phyloP scores from a whole-genome alignment of 2,113 vertebrate genomes.

The Lanius collurio region DNA sequence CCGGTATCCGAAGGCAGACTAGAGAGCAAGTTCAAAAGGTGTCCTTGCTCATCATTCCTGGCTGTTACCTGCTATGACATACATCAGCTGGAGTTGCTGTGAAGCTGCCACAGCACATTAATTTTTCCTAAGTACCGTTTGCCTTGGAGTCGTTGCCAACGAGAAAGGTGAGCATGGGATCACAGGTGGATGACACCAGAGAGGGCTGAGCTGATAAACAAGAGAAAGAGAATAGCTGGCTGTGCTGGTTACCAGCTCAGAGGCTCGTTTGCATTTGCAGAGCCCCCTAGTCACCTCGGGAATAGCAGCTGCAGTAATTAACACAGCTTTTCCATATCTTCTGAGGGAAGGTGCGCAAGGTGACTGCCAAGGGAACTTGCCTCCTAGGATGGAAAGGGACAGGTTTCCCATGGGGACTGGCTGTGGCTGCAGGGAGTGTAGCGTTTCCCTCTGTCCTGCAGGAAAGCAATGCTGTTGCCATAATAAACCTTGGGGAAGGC shows the following conservation, averaged over 20 bases:
- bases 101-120: neutral
- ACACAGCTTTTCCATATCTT: neutral
- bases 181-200: neutral
- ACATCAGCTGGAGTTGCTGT: neutral
- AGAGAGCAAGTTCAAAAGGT: neutral
- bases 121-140: neutral
- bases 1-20: neutral
- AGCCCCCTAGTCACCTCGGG: neutral
- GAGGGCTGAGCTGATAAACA: neutral
- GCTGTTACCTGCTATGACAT: neutral
- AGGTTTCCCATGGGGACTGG: neutral
- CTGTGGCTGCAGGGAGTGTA: neutral
- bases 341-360: neutral
- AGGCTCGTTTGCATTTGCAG: neutral
- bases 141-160: neutral
- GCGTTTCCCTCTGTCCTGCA: neutral
- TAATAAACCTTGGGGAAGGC: neutral
- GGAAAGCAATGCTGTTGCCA: neutral
- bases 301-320: slow-evolving; percentile 7
- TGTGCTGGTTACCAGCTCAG: neutral
- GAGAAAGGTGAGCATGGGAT: neutral
- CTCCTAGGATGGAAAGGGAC: neutral
- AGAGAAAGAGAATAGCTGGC: neutral
- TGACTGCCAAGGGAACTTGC: neutral
- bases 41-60: neutral